Percentiles rank a stretch among this genome's conserved stretches.
phyloP scores from a whole-genome alignment of 2,888 invertebrate genomes.

The Tenthredo mesomela region DNA sequence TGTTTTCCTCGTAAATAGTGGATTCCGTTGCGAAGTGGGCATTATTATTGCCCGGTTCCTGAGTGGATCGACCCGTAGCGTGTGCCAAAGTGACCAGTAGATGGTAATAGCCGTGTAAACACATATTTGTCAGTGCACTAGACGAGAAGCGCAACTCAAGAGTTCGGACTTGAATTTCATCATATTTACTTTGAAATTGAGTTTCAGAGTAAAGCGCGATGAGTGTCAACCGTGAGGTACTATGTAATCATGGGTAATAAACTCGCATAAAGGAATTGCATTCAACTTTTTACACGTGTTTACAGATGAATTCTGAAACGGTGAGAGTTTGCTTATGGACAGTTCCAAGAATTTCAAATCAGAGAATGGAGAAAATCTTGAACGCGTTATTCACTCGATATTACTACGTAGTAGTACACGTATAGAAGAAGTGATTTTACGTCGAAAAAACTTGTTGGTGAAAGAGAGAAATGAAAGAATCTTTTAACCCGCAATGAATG shows the following conservation, averaged over 20 bases:
- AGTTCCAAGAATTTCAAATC: background rate
- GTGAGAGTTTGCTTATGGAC: background rate
- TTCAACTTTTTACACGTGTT: background rate
- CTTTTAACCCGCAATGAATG: background rate
- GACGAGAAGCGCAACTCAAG: background rate
- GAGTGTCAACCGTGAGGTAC: background rate
- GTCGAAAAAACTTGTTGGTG: background rate
- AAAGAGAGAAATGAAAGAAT: background rate
- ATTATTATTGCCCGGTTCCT: conserved; percentile 30
- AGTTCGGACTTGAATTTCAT: background rate
- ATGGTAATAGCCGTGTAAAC: background rate
- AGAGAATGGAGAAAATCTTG: background rate
- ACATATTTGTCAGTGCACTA: background rate
- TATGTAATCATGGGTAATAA: background rate
- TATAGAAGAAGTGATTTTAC: background rate
- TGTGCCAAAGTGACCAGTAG: conserved; percentile 5
- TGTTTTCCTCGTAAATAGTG: conserved; percentile 67
- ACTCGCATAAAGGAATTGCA: background rate
- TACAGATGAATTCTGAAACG: background rate
- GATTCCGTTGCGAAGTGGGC: conserved; percentile 31
- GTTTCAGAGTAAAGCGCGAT: background rate
- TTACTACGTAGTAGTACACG: background rate
- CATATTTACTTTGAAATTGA: background rate
- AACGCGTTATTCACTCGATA: background rate
- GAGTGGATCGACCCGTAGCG: conserved; percentile 11